Percentiles rank a stretch among this genome's conserved stretches.
These are phyloP conservation scores for Rallus limicola DNA, from an alignment of 2,113 vertebrate genomes.

Conservation along the genomic window DNA sequence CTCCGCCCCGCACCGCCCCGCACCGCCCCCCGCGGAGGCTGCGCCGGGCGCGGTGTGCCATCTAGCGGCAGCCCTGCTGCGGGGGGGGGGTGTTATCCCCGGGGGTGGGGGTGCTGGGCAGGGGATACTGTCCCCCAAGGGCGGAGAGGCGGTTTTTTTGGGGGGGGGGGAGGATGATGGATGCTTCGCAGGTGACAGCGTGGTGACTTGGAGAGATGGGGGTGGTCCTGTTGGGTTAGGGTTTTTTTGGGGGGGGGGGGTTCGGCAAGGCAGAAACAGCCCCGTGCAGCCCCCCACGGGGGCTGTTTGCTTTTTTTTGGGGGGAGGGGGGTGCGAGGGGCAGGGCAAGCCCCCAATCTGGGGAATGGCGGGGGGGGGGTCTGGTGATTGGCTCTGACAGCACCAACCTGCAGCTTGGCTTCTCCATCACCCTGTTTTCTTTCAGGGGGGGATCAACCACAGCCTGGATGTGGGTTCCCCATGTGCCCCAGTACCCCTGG, in stretches of 20 bases:
- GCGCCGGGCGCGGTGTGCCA: constrained; percentile 2
- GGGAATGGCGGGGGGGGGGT: neutral
- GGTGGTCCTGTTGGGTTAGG: too few species aligned
- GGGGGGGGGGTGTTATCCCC: too few species aligned
- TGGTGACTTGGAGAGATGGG: neutral
- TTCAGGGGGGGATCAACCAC: too few species aligned
- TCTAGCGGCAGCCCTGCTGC: neutral
- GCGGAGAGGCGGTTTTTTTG: neutral
- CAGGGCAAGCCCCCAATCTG: neutral
- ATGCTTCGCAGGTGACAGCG: neutral
- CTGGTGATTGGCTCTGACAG: neutral
- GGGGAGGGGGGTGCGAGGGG: neutral
- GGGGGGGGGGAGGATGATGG: too few species aligned
- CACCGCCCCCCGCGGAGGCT: neutral
- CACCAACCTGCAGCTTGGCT: neutral
- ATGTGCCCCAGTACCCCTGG: neutral
- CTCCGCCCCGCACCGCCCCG: neutral
- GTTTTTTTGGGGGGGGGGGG: neutral
- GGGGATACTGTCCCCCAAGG: neutral
- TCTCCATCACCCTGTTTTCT: neutral
- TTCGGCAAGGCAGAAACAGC: neutral
- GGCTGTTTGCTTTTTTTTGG: neutral
- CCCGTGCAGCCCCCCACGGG: neutral
- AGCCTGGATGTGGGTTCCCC: fast-evolving
- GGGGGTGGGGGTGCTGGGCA: neutral